Evolutionary conservation across 2,113 vertebrate species (phyloP).

Genomic region (Capricornis sumatraensis): DNA sequence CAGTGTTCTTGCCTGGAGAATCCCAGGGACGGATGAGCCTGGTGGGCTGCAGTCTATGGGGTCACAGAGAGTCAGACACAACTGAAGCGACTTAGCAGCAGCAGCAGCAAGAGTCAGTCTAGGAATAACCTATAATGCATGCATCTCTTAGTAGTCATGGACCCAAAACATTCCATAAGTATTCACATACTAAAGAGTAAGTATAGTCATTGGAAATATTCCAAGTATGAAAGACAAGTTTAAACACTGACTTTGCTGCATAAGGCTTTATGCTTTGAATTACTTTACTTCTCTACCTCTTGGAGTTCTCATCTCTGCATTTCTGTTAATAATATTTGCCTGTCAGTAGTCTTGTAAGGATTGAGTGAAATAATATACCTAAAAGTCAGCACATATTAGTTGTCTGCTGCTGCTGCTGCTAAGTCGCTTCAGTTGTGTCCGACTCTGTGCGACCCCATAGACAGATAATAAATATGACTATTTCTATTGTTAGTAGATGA

Average conservation of each 20-base stretch:
- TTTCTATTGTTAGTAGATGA: neutral
- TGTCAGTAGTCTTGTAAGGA: neutral
- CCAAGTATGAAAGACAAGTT: neutral
- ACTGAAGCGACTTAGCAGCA: neutral
- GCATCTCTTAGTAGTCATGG: neutral
- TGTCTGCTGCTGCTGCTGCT: neutral
- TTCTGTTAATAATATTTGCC: neutral
- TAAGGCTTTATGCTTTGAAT: neutral
- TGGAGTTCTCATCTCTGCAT: neutral
- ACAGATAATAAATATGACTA: neutral
- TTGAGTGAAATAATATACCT: neutral
- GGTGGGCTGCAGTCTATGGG: neutral
- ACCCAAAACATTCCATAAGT: neutral
- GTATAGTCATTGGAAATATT: neutral
- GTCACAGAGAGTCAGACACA: neutral
- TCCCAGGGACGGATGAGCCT: accelerated
- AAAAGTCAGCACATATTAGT: neutral
- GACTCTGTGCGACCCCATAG: no score
- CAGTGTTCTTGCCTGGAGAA: neutral
- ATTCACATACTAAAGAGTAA: neutral
- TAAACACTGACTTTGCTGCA: neutral
- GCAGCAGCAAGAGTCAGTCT: neutral
- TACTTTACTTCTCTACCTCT: neutral
- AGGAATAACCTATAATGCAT: neutral
- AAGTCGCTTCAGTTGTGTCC: no score